Evolutionary conservation across 2,797 vertebrate species (phyloP).

Genomic region (Helarctos malayanus): DNA sequence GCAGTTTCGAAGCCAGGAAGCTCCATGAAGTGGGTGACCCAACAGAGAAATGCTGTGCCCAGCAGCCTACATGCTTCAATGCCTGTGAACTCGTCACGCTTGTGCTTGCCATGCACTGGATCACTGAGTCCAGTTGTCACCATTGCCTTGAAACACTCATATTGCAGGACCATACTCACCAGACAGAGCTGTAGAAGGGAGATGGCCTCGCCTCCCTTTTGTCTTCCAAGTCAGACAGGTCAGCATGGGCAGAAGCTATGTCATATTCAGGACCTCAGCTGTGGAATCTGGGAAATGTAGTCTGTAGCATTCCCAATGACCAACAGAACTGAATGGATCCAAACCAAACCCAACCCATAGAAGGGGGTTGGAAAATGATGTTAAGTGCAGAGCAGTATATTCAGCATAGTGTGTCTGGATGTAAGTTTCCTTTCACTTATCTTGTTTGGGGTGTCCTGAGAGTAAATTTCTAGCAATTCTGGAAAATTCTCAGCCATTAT

Average conservation of each 20-base stretch:
- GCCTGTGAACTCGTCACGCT: background rate
- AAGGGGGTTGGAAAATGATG: background rate
- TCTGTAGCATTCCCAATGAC: background rate
- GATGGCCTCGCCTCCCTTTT: background rate
- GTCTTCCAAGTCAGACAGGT: background rate
- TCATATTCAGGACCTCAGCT: background rate
- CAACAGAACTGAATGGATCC: background rate
- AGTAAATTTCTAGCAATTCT: background rate
- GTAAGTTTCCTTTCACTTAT: background rate
- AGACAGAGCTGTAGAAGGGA: background rate
- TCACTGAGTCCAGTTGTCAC: background rate
- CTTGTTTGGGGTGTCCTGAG: background rate
- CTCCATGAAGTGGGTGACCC: background rate
- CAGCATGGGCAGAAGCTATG: background rate
- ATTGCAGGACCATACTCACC: background rate
- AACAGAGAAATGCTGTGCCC: background rate
- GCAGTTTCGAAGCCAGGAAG: background rate
- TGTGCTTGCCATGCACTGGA: background rate
- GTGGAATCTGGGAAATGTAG: background rate
- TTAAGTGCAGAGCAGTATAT: background rate
- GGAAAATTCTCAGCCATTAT: background rate
- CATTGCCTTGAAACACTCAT: background rate
- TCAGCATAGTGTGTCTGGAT: background rate
- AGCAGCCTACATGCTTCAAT: background rate
- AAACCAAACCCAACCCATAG: background rate